Evolutionary conservation across 2,888 invertebrate species (phyloP), one percentile per base, ranked within the genome.

Genomic region (Lacanobia wlatinum): DNA sequence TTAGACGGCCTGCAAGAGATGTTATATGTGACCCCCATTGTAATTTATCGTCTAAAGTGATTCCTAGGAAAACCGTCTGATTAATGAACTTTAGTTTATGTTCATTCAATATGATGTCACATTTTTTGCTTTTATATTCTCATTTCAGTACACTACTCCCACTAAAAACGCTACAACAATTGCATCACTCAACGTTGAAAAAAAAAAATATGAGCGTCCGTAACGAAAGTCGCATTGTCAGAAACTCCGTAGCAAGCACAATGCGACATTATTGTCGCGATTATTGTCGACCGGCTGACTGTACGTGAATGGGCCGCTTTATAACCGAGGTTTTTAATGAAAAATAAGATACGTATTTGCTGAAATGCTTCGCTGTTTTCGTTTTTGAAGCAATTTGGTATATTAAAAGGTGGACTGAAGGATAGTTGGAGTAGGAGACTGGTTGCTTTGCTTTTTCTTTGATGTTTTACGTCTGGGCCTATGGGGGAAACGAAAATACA

Each of bases 261-360:
- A 86, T 78, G 50, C 84, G 62, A 77, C 66, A 80, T 79, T 82
- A 85, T 87, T 83, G 87, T 88, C 72, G 83, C 63, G 82, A 83
- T 87, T 84, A 84, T 85, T 84, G 85, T 80, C 81, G 78, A 66
- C 79, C 71, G 65, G 71, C 82, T 68, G 78, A 77, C 86, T 86
- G 82, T 80, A 84, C 64, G 69, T 76, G 86, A 88, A 87, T 86
- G 62, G 83, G 34, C 60, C 76, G 84, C 77, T 85, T 84, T 83
- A 83, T 77, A 80, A 70, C 71, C 40, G 55, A 55, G 72, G 71
- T 78, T 84, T 87, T 86, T 89, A 86, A 90, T 89, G 88, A 89
- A 85, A 89, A 90, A 88, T 86, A 85, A 67, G 73, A 87, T 85
- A 83, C 85, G 76, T 84, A 82, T 74, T 81, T 78, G 60, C 70